These are phyloP conservation scores for Lepidurus packardi DNA, from an alignment of 1,140 invertebrate species.

Conservation along the genomic window DNA sequence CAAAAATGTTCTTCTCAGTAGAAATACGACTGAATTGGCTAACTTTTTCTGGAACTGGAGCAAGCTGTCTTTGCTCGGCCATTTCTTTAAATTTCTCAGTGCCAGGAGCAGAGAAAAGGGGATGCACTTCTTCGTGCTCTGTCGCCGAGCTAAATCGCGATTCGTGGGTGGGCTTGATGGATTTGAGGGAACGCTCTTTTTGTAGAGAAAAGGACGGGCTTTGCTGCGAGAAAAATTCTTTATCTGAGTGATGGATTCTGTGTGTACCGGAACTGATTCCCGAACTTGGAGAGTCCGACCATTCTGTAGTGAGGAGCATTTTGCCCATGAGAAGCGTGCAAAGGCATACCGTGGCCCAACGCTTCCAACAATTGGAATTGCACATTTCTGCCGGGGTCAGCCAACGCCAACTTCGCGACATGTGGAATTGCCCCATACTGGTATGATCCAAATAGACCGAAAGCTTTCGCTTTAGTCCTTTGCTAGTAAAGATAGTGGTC, in stretches of 20 bases:
- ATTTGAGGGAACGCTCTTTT: slow-evolving; percentile 2
- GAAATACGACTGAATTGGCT: background rate
- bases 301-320: background rate
- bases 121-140: background rate
- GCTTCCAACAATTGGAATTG: background rate
- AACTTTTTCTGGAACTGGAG: background rate
- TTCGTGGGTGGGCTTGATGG: slow-evolving; percentile 13
- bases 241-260: background rate
- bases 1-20: background rate
- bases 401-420: background rate
- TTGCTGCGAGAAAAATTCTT: background rate
- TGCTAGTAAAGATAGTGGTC: background rate
- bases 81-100: background rate
- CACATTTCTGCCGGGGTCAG: background rate
- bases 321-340: background rate
- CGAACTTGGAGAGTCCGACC: background rate
- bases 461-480: background rate
- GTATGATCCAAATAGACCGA: background rate
- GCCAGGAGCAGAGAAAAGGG: background rate
- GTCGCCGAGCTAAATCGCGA: background rate
- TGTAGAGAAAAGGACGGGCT: background rate
- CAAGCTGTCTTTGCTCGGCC: background rate
- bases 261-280: background rate
- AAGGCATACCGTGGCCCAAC: background rate
- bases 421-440: background rate